A percentile compares a stretch with the other conserved stretches of the same genome.
These are phyloP conservation scores for Drosophila melanosoma DNA, from an alignment of 2,888 invertebrate genomes.

Conservation along the genomic window DNA sequence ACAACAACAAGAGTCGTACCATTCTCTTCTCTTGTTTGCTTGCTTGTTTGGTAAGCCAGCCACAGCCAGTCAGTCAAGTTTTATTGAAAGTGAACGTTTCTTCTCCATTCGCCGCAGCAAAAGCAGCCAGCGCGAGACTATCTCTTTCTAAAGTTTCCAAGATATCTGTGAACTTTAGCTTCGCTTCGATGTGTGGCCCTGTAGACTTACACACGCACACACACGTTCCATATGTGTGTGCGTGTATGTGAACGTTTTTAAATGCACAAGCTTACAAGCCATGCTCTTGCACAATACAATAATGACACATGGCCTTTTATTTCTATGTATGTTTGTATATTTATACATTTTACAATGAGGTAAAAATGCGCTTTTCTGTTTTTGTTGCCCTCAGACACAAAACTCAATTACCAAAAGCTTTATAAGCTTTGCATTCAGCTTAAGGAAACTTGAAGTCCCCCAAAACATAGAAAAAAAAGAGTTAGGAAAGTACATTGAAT, in stretches of 20 bases:
- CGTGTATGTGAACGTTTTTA: conserved; percentile 27
- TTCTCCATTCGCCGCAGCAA: conserved; percentile 66
- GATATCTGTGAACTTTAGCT: conserved; percentile 76
- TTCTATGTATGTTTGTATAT: conserved; percentile 20
- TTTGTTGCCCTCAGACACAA: conserved; percentile 14
- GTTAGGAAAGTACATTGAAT: conserved; percentile 4
- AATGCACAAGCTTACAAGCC: conserved; percentile 67
- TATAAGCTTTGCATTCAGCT: conserved; percentile 24
- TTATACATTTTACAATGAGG: conserved; percentile 2
- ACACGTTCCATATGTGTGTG: conserved; percentile 4
- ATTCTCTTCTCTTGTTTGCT: conserved; percentile 61
- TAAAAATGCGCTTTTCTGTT: conserved; percentile 31
- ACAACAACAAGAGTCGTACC: conserved; percentile 42
- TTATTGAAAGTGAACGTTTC: conserved; percentile 77
- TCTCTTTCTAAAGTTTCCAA: conserved; percentile 72
- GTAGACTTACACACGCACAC: conserved; percentile 44
- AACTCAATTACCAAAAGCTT: conserved; percentile 29
- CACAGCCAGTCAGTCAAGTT: conserved; percentile 76
- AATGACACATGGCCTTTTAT: conserved; percentile 62
- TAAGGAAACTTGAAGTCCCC: neutral
- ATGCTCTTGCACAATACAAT: conserved; percentile 76
- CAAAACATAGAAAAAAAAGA: conserved; percentile 1
- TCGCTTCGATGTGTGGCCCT: conserved; percentile 70
- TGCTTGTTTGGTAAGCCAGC: conserved; percentile 22
- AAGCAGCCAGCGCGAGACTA: conserved; percentile 63